Conservation (phyloP, 2,888 invertebrate species). For the Drosophila limbata region DNA sequence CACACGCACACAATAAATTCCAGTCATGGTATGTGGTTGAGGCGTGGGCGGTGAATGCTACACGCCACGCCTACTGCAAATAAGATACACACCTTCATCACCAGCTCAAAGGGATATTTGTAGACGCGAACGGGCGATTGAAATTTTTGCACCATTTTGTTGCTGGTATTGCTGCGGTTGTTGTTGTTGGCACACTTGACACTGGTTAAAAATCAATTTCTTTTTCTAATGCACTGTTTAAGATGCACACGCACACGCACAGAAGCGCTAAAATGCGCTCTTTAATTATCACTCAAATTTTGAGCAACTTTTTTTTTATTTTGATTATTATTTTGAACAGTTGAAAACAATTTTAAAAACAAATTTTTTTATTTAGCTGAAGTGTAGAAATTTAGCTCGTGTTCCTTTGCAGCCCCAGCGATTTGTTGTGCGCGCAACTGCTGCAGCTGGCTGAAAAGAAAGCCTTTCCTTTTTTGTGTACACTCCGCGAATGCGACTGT, state of each 20-base stretch:
- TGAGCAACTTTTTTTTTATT: constrained; percentile 25
- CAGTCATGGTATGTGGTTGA: constrained; percentile 2
- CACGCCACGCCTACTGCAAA: constrained; percentile 64
- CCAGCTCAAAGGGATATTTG: constrained; percentile 97
- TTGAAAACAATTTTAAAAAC: constrained; percentile 21
- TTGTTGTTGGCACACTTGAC: constrained; percentile 47
- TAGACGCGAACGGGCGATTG: constrained; percentile 97
- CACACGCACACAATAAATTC: not conserved
- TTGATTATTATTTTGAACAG: constrained; percentile 24
- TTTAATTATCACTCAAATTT: constrained; percentile 33
- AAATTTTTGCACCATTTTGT: constrained; percentile 96
- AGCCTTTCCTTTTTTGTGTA: constrained; percentile 62
- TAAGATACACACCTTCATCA: constrained; percentile 93
- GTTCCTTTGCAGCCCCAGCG: constrained; percentile 56
- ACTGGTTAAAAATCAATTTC: constrained; percentile 70
- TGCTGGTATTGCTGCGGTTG: constrained; percentile 34
- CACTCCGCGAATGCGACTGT: constrained; percentile 50
- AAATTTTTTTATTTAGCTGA: constrained; percentile 15
- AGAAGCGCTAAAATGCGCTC: constrained; percentile 36
- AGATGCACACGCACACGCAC: constrained; percentile 25
- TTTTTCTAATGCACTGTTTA: constrained; percentile 45
- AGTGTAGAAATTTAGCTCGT: constrained; percentile 14
- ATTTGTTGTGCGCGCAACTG: constrained; percentile 58
- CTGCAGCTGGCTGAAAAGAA: constrained; percentile 65
- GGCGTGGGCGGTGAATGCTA: constrained; percentile 19